Percentiles rank a stretch among this genome's conserved stretches.
Evolutionary conservation across 1,140 invertebrate genomes (phyloP).

Genomic region (Ceratitis capitata): DNA sequence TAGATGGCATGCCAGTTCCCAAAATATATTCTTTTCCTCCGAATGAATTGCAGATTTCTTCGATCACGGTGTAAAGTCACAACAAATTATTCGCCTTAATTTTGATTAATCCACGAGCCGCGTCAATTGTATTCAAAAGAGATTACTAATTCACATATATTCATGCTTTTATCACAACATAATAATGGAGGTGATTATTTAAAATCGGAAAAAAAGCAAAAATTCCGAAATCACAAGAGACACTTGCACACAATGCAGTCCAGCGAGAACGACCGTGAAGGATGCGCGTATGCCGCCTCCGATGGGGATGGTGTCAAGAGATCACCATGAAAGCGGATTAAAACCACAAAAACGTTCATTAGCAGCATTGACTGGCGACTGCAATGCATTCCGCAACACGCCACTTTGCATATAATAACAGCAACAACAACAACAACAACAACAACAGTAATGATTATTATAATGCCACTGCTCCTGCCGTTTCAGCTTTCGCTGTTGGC

Average conservation of each 20-base stretch:
- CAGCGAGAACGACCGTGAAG: neutral
- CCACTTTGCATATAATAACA: neutral
- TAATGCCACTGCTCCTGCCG: neutral
- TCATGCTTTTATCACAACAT: neutral
- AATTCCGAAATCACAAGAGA: neutral
- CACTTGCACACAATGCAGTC: neutral
- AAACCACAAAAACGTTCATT: conserved; percentile 28
- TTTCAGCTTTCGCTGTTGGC: neutral
- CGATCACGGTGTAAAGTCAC: neutral
- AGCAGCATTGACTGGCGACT: neutral
- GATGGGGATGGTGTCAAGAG: neutral
- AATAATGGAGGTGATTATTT: neutral
- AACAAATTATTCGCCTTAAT: conserved; percentile 34
- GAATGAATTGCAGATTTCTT: too few relatives aligned
- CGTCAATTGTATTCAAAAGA: neutral
- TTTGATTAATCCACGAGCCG: conserved; percentile 6
- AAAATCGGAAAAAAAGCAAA: neutral
- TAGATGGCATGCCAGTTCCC: too few relatives aligned
- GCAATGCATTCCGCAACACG: neutral
- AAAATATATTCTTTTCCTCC: too few relatives aligned
- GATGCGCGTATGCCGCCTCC: too few relatives aligned
- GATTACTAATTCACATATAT: neutral
- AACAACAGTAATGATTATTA: neutral
- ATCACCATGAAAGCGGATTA: conserved; percentile 30
- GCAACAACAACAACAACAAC: neutral